Conservation (phyloP, 2,113 vertebrate genomes). For the Pandion haliaetus region DNA sequence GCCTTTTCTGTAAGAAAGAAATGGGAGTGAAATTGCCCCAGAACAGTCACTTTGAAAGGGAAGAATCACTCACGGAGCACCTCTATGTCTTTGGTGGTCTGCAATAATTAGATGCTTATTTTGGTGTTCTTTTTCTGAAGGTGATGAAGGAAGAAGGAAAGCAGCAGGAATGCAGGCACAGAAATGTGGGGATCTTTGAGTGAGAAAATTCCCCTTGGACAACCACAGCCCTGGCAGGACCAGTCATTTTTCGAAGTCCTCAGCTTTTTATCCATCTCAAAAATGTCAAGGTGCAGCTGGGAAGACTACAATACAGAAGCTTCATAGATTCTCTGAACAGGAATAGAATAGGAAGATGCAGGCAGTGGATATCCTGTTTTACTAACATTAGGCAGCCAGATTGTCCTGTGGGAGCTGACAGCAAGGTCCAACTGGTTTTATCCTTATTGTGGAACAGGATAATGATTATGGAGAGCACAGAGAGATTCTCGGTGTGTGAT, state of each 20-base stretch:
- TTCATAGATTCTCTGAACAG: not conserved
- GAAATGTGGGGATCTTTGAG: not conserved
- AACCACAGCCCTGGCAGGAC: not conserved
- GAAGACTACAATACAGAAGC: not conserved
- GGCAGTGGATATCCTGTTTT: not conserved
- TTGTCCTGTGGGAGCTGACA: not conserved
- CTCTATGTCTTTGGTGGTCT: not conserved
- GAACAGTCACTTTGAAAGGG: not conserved
- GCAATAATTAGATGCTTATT: not conserved
- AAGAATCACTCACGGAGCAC: not conserved
- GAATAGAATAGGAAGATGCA: not conserved
- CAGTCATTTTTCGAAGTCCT: not conserved
- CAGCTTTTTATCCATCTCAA: not conserved
- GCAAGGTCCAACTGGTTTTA: not conserved
- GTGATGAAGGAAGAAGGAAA: not conserved
- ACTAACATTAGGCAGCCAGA: not conserved
- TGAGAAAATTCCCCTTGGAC: not conserved
- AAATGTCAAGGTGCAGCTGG: not conserved
- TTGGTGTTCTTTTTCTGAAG: not conserved
- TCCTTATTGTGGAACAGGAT: not conserved
- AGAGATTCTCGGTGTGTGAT: not conserved
- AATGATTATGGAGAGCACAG: not conserved
- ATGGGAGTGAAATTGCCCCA: not conserved
- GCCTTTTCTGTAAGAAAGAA: not conserved
- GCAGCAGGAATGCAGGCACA: not conserved